A percentile compares a stretch with the other conserved stretches of the same genome.
phyloP scores from a whole-genome alignment of 2,797 vertebrate genomes.

The Setipinna tenuifilis region DNA sequence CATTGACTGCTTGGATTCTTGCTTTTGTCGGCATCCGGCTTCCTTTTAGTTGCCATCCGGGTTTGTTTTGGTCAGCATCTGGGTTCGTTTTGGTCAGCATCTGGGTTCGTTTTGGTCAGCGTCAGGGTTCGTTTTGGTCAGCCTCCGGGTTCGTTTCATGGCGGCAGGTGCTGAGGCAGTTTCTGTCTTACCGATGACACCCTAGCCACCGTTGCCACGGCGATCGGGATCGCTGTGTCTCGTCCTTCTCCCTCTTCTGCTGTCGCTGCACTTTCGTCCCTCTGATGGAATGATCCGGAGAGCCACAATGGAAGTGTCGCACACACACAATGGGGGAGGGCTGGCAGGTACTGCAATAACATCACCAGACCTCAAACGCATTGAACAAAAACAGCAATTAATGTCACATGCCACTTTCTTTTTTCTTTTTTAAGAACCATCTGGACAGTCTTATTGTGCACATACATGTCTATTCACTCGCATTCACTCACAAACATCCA shows the following conservation, averaged over 20 bases:
- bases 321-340: neutral
- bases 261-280: constrained; percentile 74
- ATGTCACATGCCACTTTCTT: neutral
- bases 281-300: constrained; percentile 61
- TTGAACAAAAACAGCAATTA: neutral
- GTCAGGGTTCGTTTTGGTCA: constrained; percentile 59
- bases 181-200: constrained; percentile 71
- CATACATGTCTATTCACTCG: neutral
- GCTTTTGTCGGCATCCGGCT: neutral
- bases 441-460: neutral
- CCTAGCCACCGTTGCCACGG: constrained; percentile 73
- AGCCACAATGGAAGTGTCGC: constrained; percentile 61
- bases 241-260: constrained; percentile 67
- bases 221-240: constrained; percentile 75
- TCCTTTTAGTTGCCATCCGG: too few species aligned
- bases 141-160: constrained; percentile 26
- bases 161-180: constrained; percentile 67
- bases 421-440: neutral
- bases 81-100: neutral
- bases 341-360: neutral
- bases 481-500: neutral
- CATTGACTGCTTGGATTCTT: neutral
- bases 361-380: neutral
- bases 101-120: constrained; percentile 54
- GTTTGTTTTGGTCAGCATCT: too few species aligned